phyloP scores from a whole-genome alignment of 2,888 invertebrate genomes.

The Gisinianus flammeolus region DNA sequence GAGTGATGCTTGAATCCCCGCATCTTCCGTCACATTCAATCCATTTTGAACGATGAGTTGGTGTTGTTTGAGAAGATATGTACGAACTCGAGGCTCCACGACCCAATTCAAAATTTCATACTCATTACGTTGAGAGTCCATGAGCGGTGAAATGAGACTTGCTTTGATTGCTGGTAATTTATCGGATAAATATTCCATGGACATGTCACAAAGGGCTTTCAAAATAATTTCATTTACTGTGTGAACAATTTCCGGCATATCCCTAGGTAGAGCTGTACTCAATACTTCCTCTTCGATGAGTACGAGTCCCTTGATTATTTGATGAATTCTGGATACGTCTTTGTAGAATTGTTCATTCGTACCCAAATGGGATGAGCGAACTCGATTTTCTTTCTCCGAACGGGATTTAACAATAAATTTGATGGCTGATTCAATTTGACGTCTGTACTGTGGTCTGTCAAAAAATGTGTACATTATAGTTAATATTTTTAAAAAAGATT shows the following conservation, averaged over 20 bases:
- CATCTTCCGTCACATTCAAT: slow-evolving; percentile 66
- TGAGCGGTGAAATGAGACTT: slow-evolving; percentile 43
- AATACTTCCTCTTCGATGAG: slow-evolving; percentile 69
- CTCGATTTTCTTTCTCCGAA: slow-evolving; percentile 61
- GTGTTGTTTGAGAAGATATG: slow-evolving; percentile 58
- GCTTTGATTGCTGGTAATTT: slow-evolving; percentile 44
- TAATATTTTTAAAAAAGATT: not conserved
- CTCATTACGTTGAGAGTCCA: slow-evolving; percentile 45
- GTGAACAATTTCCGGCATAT: slow-evolving; percentile 66
- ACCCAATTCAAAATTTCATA: slow-evolving; percentile 80
- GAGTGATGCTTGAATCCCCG: slow-evolving; percentile 67
- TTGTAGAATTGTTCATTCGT: slow-evolving; percentile 76
- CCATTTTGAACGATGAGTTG: slow-evolving; percentile 59
- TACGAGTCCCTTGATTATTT: slow-evolving; percentile 70
- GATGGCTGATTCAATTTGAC: slow-evolving; percentile 68
- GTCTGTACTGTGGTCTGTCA: slow-evolving; percentile 55
- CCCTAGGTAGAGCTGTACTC: slow-evolving; percentile 67
- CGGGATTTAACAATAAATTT: slow-evolving; percentile 64
- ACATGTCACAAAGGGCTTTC: slow-evolving; percentile 46
- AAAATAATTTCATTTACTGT: slow-evolving; percentile 69
- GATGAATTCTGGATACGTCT: slow-evolving; percentile 70
- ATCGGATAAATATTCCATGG: slow-evolving; percentile 34
- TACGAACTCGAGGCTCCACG: slow-evolving; percentile 66
- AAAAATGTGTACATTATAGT: not conserved
- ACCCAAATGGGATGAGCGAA: slow-evolving; percentile 54